Percentiles rank a stretch among this genome's conserved stretches.
These are phyloP conservation scores for Enteromius radiatus DNA, from an alignment of 2,797 vertebrate genomes.

Conservation along the genomic window DNA sequence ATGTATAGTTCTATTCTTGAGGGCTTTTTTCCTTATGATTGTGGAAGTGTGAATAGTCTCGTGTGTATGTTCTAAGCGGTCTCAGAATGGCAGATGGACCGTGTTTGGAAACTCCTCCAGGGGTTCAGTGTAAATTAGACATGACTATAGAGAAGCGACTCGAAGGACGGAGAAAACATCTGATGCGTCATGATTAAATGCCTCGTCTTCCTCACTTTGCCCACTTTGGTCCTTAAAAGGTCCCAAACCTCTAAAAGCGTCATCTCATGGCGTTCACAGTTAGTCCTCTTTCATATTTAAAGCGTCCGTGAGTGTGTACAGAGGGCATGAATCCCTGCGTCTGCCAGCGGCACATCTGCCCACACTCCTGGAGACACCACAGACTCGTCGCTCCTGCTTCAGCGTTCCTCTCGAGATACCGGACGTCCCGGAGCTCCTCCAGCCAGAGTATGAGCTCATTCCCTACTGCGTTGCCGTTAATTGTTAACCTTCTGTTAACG, in stretches of 20 bases:
- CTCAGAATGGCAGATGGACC: background rate
- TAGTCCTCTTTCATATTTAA: constrained; percentile 80
- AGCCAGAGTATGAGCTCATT: background rate
- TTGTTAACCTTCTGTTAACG: background rate
- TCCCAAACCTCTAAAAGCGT: constrained; percentile 55
- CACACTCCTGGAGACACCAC: constrained; percentile 78
- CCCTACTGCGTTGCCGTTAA: background rate
- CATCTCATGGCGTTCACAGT: constrained; percentile 70
- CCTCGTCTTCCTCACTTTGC: constrained; percentile 50
- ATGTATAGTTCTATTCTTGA: background rate
- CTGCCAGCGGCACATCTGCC: constrained; percentile 72
- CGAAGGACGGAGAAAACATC: background rate
- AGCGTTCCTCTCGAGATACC: background rate
- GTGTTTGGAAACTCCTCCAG: background rate
- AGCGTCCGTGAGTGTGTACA: constrained; percentile 77
- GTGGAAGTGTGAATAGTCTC: background rate
- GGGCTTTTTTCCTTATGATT: background rate
- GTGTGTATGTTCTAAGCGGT: background rate
- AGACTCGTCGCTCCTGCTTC: constrained; percentile 49
- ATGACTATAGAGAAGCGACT: background rate
- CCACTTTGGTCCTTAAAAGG: constrained; percentile 36
- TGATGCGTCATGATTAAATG: constrained; percentile 24
- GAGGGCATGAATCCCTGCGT: constrained; percentile 66
- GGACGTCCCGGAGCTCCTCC: background rate
- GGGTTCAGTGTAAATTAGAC: background rate